phyloP scores from a whole-genome alignment of 2,797 vertebrate species.

The Pangasius mekongensis region DNA sequence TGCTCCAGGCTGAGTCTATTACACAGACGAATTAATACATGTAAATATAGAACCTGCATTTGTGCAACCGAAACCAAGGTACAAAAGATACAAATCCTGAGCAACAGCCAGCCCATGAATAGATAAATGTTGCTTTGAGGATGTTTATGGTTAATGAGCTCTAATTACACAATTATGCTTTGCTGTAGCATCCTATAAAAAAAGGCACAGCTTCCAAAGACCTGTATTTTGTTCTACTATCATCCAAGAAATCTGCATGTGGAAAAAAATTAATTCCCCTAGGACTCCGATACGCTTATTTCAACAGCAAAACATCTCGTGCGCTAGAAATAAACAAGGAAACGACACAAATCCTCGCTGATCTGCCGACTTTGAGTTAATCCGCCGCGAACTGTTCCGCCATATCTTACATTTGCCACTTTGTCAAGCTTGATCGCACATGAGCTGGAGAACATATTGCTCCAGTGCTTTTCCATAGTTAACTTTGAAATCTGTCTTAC shows the following conservation, averaged over 20 bases:
- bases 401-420: conserved; percentile 35
- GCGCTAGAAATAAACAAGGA: conserved; percentile 26
- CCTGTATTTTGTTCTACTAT: conserved; percentile 8
- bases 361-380: conserved; percentile 33
- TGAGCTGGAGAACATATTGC: conserved; percentile 4
- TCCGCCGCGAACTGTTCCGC: conserved; percentile 9
- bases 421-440: conserved; percentile 10
- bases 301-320: conserved; percentile 1
- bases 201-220: conserved; percentile 3
- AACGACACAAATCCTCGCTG: conserved; percentile 43
- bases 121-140: neutral
- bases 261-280: neutral
- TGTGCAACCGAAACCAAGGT: neutral
- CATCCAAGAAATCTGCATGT: conserved; percentile 2
- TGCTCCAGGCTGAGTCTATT: neutral
- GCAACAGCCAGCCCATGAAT: neutral
- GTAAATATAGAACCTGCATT: neutral
- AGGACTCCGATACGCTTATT: neutral
- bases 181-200: neutral
- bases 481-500: conserved; percentile 42
- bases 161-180: conserved; percentile 23
- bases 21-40: neutral
- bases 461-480: conserved; percentile 12
- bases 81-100: neutral
- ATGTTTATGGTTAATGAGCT: neutral